Percentiles rank a stretch among this genome's conserved stretches.
These are phyloP conservation scores for Dinomys branickii DNA, from an alignment of 2,113 vertebrate genomes.

Conservation along the genomic window DNA sequence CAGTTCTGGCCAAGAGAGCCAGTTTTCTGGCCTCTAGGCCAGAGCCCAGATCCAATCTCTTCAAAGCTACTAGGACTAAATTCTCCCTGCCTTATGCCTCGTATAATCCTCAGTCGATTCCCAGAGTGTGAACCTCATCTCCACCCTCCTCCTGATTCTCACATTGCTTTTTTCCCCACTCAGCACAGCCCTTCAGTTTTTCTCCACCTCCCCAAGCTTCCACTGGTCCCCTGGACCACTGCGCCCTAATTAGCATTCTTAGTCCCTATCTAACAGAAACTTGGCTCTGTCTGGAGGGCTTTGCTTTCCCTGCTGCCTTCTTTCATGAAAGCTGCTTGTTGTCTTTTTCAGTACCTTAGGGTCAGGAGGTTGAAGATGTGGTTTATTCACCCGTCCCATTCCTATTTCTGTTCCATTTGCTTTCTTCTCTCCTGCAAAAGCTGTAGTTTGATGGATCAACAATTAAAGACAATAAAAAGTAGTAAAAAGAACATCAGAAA, in stretches of 20 bases:
- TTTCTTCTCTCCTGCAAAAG: slow-evolving; percentile 16
- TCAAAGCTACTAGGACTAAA: slow-evolving; percentile 27
- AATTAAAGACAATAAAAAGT: no score
- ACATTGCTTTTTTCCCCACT: neutral
- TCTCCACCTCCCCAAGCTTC: neutral
- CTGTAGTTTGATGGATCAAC: no score
- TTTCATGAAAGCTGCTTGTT: neutral
- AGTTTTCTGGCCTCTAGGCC: neutral
- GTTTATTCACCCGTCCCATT: neutral
- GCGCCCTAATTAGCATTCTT: neutral
- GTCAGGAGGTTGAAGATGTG: neutral
- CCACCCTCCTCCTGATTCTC: neutral
- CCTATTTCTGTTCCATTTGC: neutral
- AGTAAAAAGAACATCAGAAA: no score
- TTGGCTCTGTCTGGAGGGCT: neutral
- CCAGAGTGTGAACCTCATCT: neutral
- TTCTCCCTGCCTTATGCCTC: neutral
- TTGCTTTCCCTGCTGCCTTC: neutral
- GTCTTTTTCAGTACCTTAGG: neutral
- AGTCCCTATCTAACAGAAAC: neutral
- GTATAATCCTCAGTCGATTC: neutral
- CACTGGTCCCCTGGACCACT: neutral
- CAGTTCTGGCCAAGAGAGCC: neutral
- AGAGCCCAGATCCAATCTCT: neutral
- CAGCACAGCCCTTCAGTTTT: neutral